Evolutionary conservation across 2,888 invertebrate species (phyloP), one percentile per base, ranked within the genome.

Genomic region (Campaea margaritaria): DNA sequence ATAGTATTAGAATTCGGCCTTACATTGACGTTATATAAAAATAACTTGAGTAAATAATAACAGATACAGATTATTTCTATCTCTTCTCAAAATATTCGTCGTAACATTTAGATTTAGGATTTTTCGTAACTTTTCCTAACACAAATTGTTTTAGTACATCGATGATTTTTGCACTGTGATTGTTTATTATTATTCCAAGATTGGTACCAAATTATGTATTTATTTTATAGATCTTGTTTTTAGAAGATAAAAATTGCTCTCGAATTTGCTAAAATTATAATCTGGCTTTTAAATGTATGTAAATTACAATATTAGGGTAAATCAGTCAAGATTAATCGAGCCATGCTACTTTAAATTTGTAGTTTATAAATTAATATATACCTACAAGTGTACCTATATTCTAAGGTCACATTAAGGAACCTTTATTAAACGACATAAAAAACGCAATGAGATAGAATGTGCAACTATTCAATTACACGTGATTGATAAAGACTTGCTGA

Each of bases 121-220:
- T 49, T 53, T 52, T 58, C 38, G 49, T 48, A 53, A 42, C 31
- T n/a, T 13, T 43, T 42, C 42, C 8, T 36, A 13, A 38, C 13
- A 21, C 14, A 13, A 39, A 14, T 39, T 44, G 43, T 52, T 43
- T 47, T 56, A 16, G 15, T 47, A 36, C 21, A 51, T 54, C 47
- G 28, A 51, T 39, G 21, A 49, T 46, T 53, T 51, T 58, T 50
- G 58, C 52, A 49, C 55, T 56, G 58, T 55, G 51, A 52, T 51
- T 53, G 28, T 34, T 53, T 57, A 54, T 59, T 46, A 31, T 57
- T 36, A 50, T 50, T 42, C 28, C 13, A 49, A 21, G 28, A 16
- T 53, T 42, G 11, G 43, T 58, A 51, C 54, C 50, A 48, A 57
- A 49, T 53, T 60, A 45, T 52, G 7, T 9, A 43, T 50, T 42